A percentile compares a stretch with the other conserved stretches of the same genome.
These are phyloP conservation scores for Numenius arquata DNA, from an alignment of 2,113 vertebrate genomes.

Conservation along the genomic window DNA sequence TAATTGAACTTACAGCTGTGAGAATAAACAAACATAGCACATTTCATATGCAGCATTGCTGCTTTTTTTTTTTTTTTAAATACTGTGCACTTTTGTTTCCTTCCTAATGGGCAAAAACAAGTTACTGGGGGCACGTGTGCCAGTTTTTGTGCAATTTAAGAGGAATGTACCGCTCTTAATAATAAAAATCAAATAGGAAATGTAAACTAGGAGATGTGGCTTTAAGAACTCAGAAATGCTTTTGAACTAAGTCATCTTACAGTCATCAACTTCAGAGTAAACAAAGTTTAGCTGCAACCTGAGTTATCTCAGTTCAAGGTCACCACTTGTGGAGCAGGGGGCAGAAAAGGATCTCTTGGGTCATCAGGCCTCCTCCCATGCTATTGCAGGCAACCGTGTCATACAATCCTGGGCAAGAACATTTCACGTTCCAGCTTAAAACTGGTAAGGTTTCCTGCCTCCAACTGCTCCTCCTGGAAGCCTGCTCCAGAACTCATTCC, in stretches of 20 bases:
- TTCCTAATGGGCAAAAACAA: neutral
- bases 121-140: neutral
- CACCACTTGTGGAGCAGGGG: neutral
- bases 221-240: conserved; percentile 32
- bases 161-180: neutral
- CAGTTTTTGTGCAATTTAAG: neutral
- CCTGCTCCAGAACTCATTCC: neutral
- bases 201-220: neutral
- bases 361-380: conserved; percentile 22
- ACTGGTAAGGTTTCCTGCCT: neutral
- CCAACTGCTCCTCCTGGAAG: neutral
- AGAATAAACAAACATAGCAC: neutral
- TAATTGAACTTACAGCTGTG: neutral
- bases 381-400: conserved; percentile 40
- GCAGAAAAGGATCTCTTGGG: neutral
- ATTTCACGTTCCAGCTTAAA: neutral
- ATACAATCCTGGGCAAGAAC: neutral
- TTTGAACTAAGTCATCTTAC: conserved; percentile 30
- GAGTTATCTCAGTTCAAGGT: conserved; percentile 46
- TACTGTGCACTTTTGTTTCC: neutral
- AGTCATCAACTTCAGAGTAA: neutral
- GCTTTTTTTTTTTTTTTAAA: neutral
- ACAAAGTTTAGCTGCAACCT: conserved; percentile 24
- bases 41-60: neutral
- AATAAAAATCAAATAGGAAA: neutral